Conservation (phyloP, 35 echinoderm and acorn worm species). For the Apostichopus parvimensis region DNA sequence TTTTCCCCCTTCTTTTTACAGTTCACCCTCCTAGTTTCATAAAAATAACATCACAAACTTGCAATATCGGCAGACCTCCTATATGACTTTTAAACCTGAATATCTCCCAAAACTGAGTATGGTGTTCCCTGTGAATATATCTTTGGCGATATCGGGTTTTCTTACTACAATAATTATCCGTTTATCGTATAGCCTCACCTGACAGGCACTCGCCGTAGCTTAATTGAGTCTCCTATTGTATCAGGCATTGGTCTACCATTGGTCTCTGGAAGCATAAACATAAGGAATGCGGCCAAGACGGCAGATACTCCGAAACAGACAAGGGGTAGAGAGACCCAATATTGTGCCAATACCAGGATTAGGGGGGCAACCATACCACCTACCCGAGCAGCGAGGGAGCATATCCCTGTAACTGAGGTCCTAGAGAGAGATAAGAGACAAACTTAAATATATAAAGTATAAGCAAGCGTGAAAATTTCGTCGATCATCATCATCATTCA, state of each 20-base stretch:
- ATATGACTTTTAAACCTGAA: too few relatives aligned
- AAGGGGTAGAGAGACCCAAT: slow-evolving; percentile 24
- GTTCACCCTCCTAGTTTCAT: too few relatives aligned
- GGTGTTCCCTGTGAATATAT: not conserved
- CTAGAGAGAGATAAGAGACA: not conserved
- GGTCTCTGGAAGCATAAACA: slow-evolving; percentile 28
- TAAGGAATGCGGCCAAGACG: slow-evolving; percentile 2
- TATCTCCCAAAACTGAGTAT: too few relatives aligned
- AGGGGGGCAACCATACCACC: slow-evolving; percentile 54
- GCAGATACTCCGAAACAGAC: not conserved
- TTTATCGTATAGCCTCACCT: not conserved
- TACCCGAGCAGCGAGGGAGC: slow-evolving; percentile 38
- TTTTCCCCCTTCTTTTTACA: too few relatives aligned
- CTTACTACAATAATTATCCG: not conserved
- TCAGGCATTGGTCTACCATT: slow-evolving; percentile 7
- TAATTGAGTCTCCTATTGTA: not conserved
- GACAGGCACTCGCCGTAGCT: not conserved
- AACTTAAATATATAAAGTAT: too few relatives aligned
- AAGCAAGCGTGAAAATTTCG: too few relatives aligned
- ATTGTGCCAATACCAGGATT: slow-evolving; percentile 31
- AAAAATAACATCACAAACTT: too few relatives aligned
- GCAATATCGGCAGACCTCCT: too few relatives aligned
- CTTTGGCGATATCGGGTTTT: not conserved
- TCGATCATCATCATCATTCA: too few relatives aligned
- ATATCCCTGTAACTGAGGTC: slow-evolving; percentile 7